Evolutionary conservation across 2,113 vertebrate genomes (phyloP).

Genomic region (Prunella himalayana): DNA sequence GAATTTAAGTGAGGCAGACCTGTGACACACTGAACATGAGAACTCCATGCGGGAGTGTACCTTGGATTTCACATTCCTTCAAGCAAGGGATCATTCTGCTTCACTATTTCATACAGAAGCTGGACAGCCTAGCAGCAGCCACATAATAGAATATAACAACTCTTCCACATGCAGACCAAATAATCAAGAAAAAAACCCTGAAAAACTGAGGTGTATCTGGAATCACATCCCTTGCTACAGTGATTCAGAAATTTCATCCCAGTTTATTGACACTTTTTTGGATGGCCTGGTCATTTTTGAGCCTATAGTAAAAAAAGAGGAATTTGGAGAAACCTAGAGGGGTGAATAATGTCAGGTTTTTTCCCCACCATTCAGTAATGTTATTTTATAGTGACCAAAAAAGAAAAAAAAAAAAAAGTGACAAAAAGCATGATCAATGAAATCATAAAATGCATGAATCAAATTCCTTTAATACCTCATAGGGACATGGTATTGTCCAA

Average conservation of each 20-base stretch:
- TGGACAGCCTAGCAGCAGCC: not conserved
- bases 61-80: not conserved
- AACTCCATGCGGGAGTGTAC: not conserved
- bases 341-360: not conserved
- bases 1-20: conserved; percentile 28
- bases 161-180: not conserved
- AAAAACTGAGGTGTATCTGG: not conserved
- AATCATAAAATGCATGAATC: not conserved
- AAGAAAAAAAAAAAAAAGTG: too few species aligned
- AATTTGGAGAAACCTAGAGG: not conserved
- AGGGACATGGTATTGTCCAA: not conserved
- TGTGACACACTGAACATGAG: not conserved
- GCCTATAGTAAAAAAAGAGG: not conserved
- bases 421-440: not conserved
- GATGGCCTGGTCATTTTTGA: not conserved
- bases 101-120: not conserved
- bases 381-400: too few species aligned
- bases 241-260: not conserved
- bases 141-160: not conserved
- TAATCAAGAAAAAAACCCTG: not conserved
- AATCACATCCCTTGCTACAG: not conserved
- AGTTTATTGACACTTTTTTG: not conserved
- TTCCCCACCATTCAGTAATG: too few species aligned
- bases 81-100: not conserved
- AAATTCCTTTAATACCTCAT: not conserved